Evolutionary conservation across 2,888 invertebrate genomes (phyloP), one percentile per base, ranked within the genome.

Genomic region (Alentia gelatinosa): DNA sequence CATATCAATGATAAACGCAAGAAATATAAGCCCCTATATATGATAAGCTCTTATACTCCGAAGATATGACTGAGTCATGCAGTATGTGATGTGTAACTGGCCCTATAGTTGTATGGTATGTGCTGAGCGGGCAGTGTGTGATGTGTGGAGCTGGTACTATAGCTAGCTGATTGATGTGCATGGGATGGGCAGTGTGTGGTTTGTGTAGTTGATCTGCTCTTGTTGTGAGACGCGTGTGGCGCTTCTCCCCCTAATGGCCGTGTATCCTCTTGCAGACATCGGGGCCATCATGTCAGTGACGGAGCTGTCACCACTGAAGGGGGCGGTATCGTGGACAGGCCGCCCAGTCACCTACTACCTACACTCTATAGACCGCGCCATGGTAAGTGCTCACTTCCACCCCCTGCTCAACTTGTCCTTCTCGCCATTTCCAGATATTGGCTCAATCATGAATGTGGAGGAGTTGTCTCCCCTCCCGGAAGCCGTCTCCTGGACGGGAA

Each of bases 401-500:
- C 19, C 19, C 33, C 50, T 35, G 30, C 42, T 47, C 42, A 47
- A n/a, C n/a, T 91, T 37, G 50, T 63, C 84, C 86, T 93, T 40
- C 86, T 40, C 75, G 63, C 84, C 83, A 39, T 75, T 96, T 96
- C 33, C 96, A 97, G 97, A 99, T 97, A 99, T 99, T 96, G 99
- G 99, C 93, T 98, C 99, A 93, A 99, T 99, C 95, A 99, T 99
- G 98, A 98, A 99, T 96, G 99, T 99, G 68, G 98, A 98, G 93
- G 99, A 99, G 97, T 98, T 99, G 97, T 98, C 98, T 93, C 99
- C 99, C 26, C 97, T 99, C 92, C 97, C 98, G 95, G 99, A 99
- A 93, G 99, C 99, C n/a, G 99, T 99, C 92, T 99, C 99, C 30
- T 99, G 99, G 99, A 99, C 99, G 92, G 99, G 99, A 93, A 99